Evolutionary conservation across 1,140 invertebrate genomes (phyloP).

Genomic region (Cyclargus thomasi): DNA sequence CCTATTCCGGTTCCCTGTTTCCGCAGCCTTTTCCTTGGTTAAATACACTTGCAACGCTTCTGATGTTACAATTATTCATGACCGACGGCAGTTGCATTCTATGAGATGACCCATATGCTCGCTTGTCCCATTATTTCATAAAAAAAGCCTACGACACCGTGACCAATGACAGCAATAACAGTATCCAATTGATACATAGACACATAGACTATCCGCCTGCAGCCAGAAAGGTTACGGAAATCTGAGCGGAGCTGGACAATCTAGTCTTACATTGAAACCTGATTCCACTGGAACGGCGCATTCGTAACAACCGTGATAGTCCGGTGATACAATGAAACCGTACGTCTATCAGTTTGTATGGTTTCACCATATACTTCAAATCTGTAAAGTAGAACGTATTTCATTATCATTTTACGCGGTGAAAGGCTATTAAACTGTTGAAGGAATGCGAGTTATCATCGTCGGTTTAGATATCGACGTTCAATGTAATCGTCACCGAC

Average conservation of each 20-base stretch:
- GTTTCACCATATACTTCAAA: conserved; percentile 31
- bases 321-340: conserved; percentile 57
- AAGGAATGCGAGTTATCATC: conserved; percentile 6
- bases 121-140: too few relatives aligned
- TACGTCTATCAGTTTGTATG: conserved; percentile 36
- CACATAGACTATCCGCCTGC: neutral
- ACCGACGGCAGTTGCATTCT: too few relatives aligned
- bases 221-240: conserved; percentile 39
- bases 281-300: conserved; percentile 45
- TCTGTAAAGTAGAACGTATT: conserved; percentile 16
- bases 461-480: too few relatives aligned
- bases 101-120: too few relatives aligned
- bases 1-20: too few relatives aligned
- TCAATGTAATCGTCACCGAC: neutral
- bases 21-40: too few relatives aligned
- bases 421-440: neutral
- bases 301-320: conserved; percentile 40
- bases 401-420: neutral
- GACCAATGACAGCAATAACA: neutral
- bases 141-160: neutral
- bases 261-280: conserved; percentile 61
- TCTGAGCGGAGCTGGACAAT: conserved; percentile 46
- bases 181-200: neutral
- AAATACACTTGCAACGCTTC: too few relatives aligned
- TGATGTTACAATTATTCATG: too few relatives aligned